phyloP scores from a whole-genome alignment of 2,113 vertebrate species.

The Leuciscus idus region DNA sequence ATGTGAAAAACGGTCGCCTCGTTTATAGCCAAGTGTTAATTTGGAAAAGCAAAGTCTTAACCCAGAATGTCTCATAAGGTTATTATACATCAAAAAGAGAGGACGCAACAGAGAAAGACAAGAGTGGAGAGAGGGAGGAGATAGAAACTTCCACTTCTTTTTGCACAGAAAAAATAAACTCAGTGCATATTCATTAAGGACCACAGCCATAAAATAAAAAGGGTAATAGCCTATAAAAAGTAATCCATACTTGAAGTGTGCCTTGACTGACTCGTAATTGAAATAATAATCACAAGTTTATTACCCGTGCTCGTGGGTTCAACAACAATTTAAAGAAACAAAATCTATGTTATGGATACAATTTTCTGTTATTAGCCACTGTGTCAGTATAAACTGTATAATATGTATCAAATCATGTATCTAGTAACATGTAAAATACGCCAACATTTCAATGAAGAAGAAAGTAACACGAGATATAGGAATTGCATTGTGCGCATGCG shows the following conservation, averaged over 20 bases:
- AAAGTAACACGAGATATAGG: too few species aligned
- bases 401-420: not conserved
- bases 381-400: not conserved
- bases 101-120: not conserved
- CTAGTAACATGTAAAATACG: not conserved
- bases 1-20: not conserved
- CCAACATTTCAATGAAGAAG: too few species aligned
- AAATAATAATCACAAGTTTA: too few species aligned
- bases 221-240: too few species aligned
- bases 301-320: not conserved
- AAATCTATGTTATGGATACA: not conserved
- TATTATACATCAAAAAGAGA: not conserved
- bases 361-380: not conserved
- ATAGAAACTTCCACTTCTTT: not conserved
- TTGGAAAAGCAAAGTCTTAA: not conserved
- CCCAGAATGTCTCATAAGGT: not conserved
- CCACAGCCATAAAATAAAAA: not conserved
- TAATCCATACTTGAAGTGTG: too few species aligned
- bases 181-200: not conserved
- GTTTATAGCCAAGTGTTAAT: not conserved
- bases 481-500: conserved; percentile 11
- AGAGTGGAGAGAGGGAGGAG: not conserved
- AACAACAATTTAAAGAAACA: not conserved
- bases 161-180: not conserved
- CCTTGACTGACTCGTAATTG: not conserved